These are phyloP conservation scores for Barbus barbus DNA, from an alignment of 2,113 vertebrate species.

Conservation along the genomic window DNA sequence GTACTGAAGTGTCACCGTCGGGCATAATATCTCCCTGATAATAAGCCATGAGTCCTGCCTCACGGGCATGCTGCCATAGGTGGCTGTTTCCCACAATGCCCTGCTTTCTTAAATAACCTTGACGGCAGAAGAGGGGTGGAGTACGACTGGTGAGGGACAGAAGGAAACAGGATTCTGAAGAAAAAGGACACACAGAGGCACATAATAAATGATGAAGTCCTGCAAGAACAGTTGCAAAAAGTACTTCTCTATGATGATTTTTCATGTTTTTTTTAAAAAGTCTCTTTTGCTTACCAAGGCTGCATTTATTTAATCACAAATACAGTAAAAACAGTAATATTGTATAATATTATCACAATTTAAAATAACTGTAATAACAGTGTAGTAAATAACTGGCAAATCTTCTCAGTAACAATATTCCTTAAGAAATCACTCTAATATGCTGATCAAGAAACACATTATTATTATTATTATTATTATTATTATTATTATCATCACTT, in stretches of 20 bases:
- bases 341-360: neutral
- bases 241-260: neutral
- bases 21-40: neutral
- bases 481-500: neutral
- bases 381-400: neutral
- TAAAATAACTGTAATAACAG: neutral
- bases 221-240: neutral
- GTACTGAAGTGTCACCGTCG: constrained; percentile 47
- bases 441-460: neutral
- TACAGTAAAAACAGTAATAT: neutral
- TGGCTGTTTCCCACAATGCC: constrained; percentile 73
- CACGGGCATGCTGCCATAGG: constrained; percentile 60
- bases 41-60: constrained; percentile 63
- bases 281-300: neutral
- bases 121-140: constrained; percentile 86
- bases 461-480: too few species aligned
- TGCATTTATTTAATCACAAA: neutral
- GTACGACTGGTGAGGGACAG: constrained; percentile 83
- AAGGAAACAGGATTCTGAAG: constrained; percentile 89
- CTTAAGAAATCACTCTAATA: neutral
- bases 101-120: constrained; percentile 82
- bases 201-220: neutral
- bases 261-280: neutral
- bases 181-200: neutral
- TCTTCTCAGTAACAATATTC: neutral